Percentiles rank a stretch among this genome's conserved stretches.
Evolutionary conservation across 2,113 vertebrate genomes (phyloP).

Genomic region (Holacanthus passer): DNA sequence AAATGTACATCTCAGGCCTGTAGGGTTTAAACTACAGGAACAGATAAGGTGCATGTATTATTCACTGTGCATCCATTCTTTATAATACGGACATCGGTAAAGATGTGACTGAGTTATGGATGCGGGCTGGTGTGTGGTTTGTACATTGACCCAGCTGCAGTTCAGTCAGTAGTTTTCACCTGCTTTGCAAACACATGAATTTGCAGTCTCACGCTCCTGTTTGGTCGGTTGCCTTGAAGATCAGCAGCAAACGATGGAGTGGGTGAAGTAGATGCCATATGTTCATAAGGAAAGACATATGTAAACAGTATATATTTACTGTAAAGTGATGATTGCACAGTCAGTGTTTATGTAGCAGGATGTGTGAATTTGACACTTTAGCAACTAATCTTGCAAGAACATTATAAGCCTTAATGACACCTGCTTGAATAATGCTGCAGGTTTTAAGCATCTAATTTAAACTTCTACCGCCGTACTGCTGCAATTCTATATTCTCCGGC

Average conservation of each 20-base stretch:
- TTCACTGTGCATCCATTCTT: not conserved
- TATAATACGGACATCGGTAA: not conserved
- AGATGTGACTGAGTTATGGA: not conserved
- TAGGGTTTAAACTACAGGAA: not conserved
- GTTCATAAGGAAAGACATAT: no score
- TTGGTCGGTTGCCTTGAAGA: not conserved
- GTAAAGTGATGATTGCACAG: no score
- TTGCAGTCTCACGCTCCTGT: not conserved
- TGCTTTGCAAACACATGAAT: not conserved
- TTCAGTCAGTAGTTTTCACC: not conserved
- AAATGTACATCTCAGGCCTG: not conserved
- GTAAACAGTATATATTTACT: no score
- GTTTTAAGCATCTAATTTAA: constrained; percentile 47
- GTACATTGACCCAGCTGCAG: not conserved
- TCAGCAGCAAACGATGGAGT: not conserved
- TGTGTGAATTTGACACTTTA: constrained; percentile 13
- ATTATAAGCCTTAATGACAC: constrained; percentile 6
- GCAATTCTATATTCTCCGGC: constrained; percentile 19
- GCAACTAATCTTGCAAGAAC: not conserved
- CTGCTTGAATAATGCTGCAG: constrained; percentile 34
- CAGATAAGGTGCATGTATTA: not conserved
- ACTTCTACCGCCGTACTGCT: not conserved
- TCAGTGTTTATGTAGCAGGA: not conserved
- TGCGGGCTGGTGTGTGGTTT: constrained; percentile 2
- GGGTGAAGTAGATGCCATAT: no score